phyloP scores from a whole-genome alignment of 1,140 invertebrate species.

The Sitophilus oryzae region DNA sequence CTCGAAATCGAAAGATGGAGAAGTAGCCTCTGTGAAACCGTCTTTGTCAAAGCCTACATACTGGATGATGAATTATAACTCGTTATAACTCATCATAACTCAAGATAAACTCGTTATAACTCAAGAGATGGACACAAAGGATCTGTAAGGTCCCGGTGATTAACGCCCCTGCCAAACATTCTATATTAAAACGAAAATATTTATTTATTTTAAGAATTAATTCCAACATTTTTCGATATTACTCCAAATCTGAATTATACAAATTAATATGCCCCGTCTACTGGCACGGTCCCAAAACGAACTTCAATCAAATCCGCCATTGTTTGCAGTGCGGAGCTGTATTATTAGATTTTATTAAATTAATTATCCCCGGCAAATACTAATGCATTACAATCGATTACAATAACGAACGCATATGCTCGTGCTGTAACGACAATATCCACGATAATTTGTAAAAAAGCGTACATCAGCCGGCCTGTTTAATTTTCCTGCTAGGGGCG shows the following conservation, averaged over 20 bases:
- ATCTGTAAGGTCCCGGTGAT: too few species aligned
- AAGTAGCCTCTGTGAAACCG: too few species aligned
- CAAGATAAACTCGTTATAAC: too few species aligned
- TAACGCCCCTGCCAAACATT: too few species aligned
- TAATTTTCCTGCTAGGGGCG: background rate
- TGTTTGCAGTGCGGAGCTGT: background rate
- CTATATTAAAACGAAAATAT: too few species aligned
- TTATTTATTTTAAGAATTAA: too few species aligned
- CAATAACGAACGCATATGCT: background rate
- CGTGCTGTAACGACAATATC: background rate
- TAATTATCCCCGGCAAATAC: background rate
- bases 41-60: too few species aligned
- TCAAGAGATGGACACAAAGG: too few species aligned
- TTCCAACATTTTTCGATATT: too few species aligned
- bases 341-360: conserved; percentile 6
- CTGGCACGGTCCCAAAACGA: background rate
- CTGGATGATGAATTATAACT: too few species aligned
- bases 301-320: conserved; percentile 1
- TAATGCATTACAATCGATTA: conserved; percentile 1
- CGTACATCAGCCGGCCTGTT: background rate
- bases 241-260: background rate
- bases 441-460: background rate
- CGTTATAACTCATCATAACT: too few species aligned
- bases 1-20: too few species aligned
- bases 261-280: background rate